Conservation (phyloP, 2,888 invertebrate species). For the Pheosia tremula region DNA sequence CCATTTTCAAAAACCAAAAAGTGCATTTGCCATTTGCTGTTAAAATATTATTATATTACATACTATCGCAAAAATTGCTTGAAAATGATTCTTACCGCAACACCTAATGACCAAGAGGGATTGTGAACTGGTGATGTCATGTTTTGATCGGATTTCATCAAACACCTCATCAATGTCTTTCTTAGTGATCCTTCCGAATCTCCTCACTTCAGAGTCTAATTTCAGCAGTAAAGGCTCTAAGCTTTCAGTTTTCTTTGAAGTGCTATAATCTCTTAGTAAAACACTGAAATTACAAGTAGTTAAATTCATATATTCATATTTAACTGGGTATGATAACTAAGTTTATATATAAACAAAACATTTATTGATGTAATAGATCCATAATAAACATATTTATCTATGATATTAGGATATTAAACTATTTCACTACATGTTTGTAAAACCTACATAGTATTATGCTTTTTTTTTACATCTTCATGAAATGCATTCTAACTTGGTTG, state of each 20-base stretch:
- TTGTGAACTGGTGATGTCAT: slow-evolving; percentile 90
- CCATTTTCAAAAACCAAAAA: neutral
- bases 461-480: too few species aligned
- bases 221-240: slow-evolving; percentile 87
- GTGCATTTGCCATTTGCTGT: too few species aligned
- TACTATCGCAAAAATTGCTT: neutral
- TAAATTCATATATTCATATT: too few species aligned
- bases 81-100: slow-evolving; percentile 84
- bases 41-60: neutral
- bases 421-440: too few species aligned
- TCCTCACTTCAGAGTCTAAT: slow-evolving; percentile 88
- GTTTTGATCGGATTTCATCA: slow-evolving; percentile 87
- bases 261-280: slow-evolving; percentile 81
- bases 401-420: too few species aligned
- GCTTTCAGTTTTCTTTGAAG: slow-evolving; percentile 83
- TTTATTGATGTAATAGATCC: too few species aligned
- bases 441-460: too few species aligned
- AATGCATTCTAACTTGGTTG: neutral
- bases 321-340: neutral
- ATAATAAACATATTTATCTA: too few species aligned
- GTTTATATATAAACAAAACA: too few species aligned
- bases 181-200: slow-evolving; percentile 89
- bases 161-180: slow-evolving; percentile 92
- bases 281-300: slow-evolving; percentile 70
- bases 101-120: slow-evolving; percentile 92